phyloP scores from a whole-genome alignment of 2,113 vertebrate species.

The Lonchura striata region DNA sequence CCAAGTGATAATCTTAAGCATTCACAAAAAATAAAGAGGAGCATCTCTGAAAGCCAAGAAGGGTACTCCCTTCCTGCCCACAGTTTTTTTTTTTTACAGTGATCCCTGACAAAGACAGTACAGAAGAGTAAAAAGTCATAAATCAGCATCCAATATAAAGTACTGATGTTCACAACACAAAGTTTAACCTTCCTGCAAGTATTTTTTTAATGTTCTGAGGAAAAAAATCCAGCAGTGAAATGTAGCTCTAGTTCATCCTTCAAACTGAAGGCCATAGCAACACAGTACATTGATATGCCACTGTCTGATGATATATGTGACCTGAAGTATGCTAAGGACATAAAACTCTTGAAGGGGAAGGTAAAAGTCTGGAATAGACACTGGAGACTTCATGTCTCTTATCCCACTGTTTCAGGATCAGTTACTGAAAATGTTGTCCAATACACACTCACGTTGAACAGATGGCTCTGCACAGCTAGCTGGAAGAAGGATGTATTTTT shows the following conservation, averaged over 20 bases:
- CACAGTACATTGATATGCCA: accelerated
- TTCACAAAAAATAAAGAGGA: background rate
- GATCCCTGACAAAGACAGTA: background rate
- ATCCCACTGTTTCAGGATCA: background rate
- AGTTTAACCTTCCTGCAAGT: background rate
- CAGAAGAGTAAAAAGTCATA: background rate
- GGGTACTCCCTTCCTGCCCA: background rate
- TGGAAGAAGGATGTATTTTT: background rate
- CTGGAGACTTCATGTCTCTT: background rate
- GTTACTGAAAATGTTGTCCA: background rate
- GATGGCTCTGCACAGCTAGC: background rate
- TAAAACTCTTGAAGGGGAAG: background rate
- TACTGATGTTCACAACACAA: background rate
- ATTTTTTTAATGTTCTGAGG: background rate
- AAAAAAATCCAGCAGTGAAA: background rate
- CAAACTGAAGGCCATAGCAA: background rate
- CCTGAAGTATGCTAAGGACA: background rate
- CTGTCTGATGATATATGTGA: accelerated
- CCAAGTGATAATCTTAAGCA: too few relatives aligned
- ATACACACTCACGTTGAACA: background rate
- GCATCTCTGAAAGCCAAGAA: background rate
- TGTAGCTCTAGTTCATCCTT: background rate
- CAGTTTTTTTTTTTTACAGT: background rate
- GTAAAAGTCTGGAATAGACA: background rate
- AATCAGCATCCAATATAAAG: background rate